Conservation (phyloP, 1,140 invertebrate genomes). For the Tenebrio molitor region DNA sequence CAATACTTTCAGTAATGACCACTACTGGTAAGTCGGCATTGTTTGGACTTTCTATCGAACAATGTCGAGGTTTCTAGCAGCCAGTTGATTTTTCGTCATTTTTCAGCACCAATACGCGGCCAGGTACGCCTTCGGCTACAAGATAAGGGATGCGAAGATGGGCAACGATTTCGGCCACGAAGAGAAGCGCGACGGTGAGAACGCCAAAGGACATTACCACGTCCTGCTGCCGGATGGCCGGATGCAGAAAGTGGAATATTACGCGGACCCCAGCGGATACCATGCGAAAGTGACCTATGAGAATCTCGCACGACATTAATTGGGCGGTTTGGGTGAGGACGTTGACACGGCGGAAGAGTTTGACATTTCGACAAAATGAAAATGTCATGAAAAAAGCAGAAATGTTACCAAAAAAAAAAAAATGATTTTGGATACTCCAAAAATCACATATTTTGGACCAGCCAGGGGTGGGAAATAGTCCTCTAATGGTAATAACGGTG, state of each 20-base stretch:
- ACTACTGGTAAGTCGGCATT: neutral
- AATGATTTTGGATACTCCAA: too few relatives aligned
- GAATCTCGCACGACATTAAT: conserved; percentile 16
- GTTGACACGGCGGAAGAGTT: too few relatives aligned
- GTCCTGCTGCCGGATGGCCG: conserved; percentile 84
- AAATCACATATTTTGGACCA: too few relatives aligned
- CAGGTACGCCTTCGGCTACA: conserved; percentile 82
- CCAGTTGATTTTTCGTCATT: neutral
- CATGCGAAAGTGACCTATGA: conserved; percentile 83
- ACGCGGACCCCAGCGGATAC: conserved; percentile 80
- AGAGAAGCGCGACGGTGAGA: conserved; percentile 74
- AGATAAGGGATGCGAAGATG: conserved; percentile 76
- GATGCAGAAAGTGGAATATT: conserved; percentile 82
- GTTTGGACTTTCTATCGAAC: conserved; percentile 9
- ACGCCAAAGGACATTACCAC: conserved; percentile 80
- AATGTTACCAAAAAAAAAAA: too few relatives aligned
- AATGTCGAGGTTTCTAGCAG: neutral
- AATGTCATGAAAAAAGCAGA: too few relatives aligned
- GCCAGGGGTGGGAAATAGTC: too few relatives aligned
- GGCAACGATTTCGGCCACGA: conserved; percentile 82
- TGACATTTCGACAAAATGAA: too few relatives aligned
- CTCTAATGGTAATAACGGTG: too few relatives aligned
- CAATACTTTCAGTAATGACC: too few relatives aligned
- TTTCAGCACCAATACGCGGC: conserved; percentile 76
- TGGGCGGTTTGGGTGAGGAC: too few relatives aligned